Base-by-base conservation (phyloP, 2,113 vertebrate genomes). In the Protobothrops mucrosquamatus region DNA sequence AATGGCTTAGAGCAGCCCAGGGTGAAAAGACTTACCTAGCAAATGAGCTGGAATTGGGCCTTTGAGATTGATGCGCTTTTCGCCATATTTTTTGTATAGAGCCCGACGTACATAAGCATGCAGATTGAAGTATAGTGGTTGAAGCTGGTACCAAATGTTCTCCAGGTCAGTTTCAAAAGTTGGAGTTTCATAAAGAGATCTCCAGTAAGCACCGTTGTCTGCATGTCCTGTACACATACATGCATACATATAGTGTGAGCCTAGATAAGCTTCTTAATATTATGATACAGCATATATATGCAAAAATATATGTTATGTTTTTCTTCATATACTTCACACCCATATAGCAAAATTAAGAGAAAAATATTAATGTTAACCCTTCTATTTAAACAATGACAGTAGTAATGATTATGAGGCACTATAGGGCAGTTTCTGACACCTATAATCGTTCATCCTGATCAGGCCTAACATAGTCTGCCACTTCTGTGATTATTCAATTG, bases 21-120 rank as follows among this genome's bases (percentile, higher is more conserved):
- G 3, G 24, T 61, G 22, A n/a, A 87, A 55, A 51, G 55, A 43
- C 86, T 98, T 95, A 99, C 99, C 99, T 52, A 99, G 97, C 91
- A 99, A 96, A 86, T 99, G 99, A 87, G 99, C 99, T 48, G 99
- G 99, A 74, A 99, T 99, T 69, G 99, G 99, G n/a, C 99, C 99
- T 94, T 97, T 98, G 85, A 98, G 97, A 96, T 98, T 99, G 95
- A 99, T 95, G 92, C n/a, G 43, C 7, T 98, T n/a, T 0, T 96
- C 0, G 2, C 99, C 99, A 0, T 99, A 99, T 14, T 97, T 98
- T 23, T 97, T 99, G 94, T 98, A 97, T 51, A 99, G 97, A 26
- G 97, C 98, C 9, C 99, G 98, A 92, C 99, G 99, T n/a, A 99
- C 99, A 0, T 99, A 99, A 46, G 99, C 98, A 0, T 99, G 99